Base-by-base conservation (phyloP, 1,140 invertebrate genomes). In the Augochlora pura region DNA sequence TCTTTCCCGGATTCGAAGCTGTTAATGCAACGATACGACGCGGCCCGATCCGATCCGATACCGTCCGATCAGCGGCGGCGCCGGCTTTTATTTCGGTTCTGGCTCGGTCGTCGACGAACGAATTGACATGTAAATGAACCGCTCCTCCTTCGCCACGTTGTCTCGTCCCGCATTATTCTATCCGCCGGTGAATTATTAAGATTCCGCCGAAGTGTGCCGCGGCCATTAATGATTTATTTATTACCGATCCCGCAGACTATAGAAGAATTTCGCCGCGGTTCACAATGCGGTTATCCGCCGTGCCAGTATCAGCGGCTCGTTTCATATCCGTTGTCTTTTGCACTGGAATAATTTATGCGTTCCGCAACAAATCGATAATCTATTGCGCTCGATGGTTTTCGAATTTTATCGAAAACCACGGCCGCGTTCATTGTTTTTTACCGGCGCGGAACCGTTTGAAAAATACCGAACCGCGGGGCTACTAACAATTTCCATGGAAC, bases 51-150 rank as follows among this genome's bases (percentile, higher is more conserved):
- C 32, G 32, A 32, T 32, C 32, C 32, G 32, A 32, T 32, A 1
- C 32, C 1, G 4, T 32, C 32, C 32, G 32, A 32, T 32, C 32
- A n/a, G n/a, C n/a, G n/a, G n/a, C n/a, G n/a, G n/a, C n/a, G n/a
- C n/a, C n/a, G 18, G 57, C 27, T 70, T 71, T 71, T 71, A 57
- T 77, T 63, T 42, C 27, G 64, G 64, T n/a, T 70, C 60, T 21
- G 18, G 27, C 18, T 60, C n/a, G 25, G 38, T 27, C 23, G 67
- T 71, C 68, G 54, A 71, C 63, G 76, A 71, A 71, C 57, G 59
- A 71, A 77, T 77, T 64, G 46, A 64, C 46, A 71, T 77, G 76
- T 63, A 77, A 71, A 77, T 71, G 27, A 59, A 12, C 38, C 16
- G 18, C 18, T n/a, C n/a, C 16, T 52, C 1, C 67, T 38, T 10